Base-by-base conservation (phyloP, 2,888 invertebrate species). In the Odontomyia ornata region DNA sequence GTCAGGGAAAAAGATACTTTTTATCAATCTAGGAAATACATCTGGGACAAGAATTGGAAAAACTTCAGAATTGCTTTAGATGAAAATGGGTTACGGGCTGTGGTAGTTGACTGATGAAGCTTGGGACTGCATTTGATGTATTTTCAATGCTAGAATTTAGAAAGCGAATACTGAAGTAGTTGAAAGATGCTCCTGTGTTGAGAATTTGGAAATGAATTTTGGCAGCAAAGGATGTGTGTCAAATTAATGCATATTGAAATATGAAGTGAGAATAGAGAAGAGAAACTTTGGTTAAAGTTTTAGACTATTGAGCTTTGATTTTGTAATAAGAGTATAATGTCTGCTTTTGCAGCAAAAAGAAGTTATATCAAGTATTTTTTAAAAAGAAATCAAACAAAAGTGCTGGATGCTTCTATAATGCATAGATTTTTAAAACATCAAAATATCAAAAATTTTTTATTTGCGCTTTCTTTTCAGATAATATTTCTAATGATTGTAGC, bases 21-120 rank as follows among this genome's bases (percentile, higher is more conserved):
- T 52, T 52, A 52, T 52, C 52, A 52, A 52, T 52, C 52, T 52
- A 36, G 52, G 52, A 52, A 52, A 52, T 52, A n/a, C 52, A 52
- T 52, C 52, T 52, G 52, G 52, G 52, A 52, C 52, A 52, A n/a
- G 52, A 52, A 52, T 52, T 52, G 52, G 52, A 15, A 52, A 52
- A 52, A 52, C 13, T n/a, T 15, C 18, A 52, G 52, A 52, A 52
- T 52, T 52, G 52, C 52, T 52, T 52, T 18, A 52, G 52, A 15
- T 18, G 52, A 52, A 52, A 52, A 52, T 52, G 52, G 52, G 18
- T 52, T 52, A 13, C 4, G 52, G 52, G 18, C 52, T 4, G 18
- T 52, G 52, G 52, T 15, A 36, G 36, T 9, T 36, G 5, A 9
- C 36, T 9, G 52, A 52, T 52, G 52, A 52, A 52, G 52, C 52